Evolutionary conservation across 2,797 vertebrate genomes (phyloP).

Genomic region (Labroides dimidiatus): DNA sequence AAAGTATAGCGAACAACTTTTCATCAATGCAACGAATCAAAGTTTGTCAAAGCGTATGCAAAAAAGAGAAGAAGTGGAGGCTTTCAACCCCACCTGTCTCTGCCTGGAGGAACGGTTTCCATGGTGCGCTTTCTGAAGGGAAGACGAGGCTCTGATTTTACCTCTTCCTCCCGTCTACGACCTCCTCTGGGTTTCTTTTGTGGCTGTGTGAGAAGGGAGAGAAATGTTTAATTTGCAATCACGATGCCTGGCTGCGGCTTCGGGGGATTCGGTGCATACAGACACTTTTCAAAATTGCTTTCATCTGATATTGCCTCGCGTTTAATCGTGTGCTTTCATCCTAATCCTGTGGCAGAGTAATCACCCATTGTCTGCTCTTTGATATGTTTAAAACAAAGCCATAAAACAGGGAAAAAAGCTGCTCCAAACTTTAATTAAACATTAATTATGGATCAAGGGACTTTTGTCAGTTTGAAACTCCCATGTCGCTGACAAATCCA

Average conservation of each 20-base stretch:
- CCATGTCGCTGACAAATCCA: background rate
- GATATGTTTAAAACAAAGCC: background rate
- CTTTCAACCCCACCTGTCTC: constrained; percentile 5
- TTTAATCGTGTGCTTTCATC: background rate
- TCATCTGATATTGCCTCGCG: constrained; percentile 16
- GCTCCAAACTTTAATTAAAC: background rate
- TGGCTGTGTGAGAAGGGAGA: constrained; percentile 43
- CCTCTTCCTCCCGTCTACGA: constrained; percentile 14
- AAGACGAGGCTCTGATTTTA: constrained; percentile 39
- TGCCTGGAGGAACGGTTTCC: constrained; percentile 58
- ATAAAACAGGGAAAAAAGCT: background rate
- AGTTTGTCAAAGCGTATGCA: constrained; percentile 37
- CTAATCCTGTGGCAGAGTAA: background rate
- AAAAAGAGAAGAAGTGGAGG: constrained; percentile 44
- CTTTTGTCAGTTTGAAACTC: background rate
- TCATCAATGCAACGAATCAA: constrained; percentile 42
- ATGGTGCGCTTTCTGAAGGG: constrained; percentile 58
- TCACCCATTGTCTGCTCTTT: background rate
- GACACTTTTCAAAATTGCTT: constrained; percentile 22
- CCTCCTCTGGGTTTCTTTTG: constrained; percentile 48
- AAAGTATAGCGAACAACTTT: constrained; percentile 43
- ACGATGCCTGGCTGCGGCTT: constrained; percentile 8
- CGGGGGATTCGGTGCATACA: constrained; percentile 1
- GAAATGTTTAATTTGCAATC: constrained; percentile 53
- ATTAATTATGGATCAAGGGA: background rate